Conservation (phyloP, 2,113 vertebrate genomes). For the Coregonus clupeaformis region DNA sequence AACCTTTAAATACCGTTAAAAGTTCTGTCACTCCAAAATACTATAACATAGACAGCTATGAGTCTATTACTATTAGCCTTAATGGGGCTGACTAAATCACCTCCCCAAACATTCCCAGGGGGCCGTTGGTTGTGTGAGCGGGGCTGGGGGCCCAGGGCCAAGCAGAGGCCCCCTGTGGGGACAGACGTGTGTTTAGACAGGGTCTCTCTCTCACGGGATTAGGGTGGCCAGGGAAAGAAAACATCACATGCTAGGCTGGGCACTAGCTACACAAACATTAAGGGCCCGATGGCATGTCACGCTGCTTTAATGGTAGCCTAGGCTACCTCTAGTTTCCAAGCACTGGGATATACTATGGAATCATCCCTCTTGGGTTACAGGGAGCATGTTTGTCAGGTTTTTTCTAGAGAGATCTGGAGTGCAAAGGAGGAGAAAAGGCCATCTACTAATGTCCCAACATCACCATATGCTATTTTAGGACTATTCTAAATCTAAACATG, state of each 20-base stretch:
- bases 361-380: neutral
- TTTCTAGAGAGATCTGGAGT: neutral
- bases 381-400: neutral
- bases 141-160: neutral
- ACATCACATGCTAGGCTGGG: constrained; percentile 65
- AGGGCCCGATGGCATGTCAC: constrained; percentile 46
- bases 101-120: constrained; percentile 68
- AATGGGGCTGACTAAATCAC: constrained; percentile 46
- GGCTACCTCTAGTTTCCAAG: constrained; percentile 21
- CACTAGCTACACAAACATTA: constrained; percentile 63
- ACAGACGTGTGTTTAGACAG: constrained; percentile 68
- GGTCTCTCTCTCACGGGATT: constrained; percentile 69
- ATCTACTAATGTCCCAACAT: neutral
- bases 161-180: constrained; percentile 37
- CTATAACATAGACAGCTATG: constrained; percentile 52
- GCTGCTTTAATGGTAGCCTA: neutral
- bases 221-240: constrained; percentile 68
- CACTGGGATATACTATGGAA: neutral
- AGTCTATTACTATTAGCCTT: constrained; percentile 55
- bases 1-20: neutral
- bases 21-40: neutral
- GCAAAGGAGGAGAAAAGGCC: neutral
- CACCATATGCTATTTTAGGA: too few species aligned
- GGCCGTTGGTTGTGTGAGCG: constrained; percentile 33
- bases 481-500: neutral